Conservation (phyloP, 2,888 invertebrate species). For the Limnephilus lunatus region DNA sequence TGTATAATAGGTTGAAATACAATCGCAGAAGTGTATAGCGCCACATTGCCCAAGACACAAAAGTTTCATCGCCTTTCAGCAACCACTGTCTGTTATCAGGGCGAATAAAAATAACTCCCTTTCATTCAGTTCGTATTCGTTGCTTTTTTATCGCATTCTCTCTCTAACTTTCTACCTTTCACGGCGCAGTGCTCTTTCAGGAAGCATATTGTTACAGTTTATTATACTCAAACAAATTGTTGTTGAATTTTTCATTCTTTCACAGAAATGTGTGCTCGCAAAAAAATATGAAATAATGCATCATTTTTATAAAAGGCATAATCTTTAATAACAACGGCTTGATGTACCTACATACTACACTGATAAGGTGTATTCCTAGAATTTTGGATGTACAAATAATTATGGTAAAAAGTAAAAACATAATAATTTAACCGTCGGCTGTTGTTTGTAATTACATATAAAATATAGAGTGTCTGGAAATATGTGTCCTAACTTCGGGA, state of each 20-base stretch:
- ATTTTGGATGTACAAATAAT: too few relatives aligned
- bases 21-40: not conserved
- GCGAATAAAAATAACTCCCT: conserved; percentile 61
- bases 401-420: too few relatives aligned
- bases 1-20: not conserved
- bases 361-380: too few relatives aligned
- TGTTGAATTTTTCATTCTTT: conserved; percentile 4
- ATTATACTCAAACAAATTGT: conserved; percentile 65
- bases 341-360: too few relatives aligned
- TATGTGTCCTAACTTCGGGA: too few relatives aligned
- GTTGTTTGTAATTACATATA: too few relatives aligned
- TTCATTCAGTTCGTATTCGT: conserved; percentile 62
- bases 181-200: conserved; percentile 63
- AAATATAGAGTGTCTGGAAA: too few relatives aligned
- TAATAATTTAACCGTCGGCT: too few relatives aligned
- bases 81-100: conserved; percentile 54
- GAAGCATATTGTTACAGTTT: conserved; percentile 64
- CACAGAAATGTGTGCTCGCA: not conserved
- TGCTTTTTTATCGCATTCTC: conserved; percentile 62
- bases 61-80: conserved; percentile 43
- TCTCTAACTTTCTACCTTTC: conserved; percentile 56
- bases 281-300: not conserved
- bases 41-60: not conserved
- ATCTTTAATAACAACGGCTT: too few relatives aligned
- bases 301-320: too few relatives aligned